Conservation (phyloP, 2,113 vertebrate genomes). For the Eidolon helvum region DNA sequence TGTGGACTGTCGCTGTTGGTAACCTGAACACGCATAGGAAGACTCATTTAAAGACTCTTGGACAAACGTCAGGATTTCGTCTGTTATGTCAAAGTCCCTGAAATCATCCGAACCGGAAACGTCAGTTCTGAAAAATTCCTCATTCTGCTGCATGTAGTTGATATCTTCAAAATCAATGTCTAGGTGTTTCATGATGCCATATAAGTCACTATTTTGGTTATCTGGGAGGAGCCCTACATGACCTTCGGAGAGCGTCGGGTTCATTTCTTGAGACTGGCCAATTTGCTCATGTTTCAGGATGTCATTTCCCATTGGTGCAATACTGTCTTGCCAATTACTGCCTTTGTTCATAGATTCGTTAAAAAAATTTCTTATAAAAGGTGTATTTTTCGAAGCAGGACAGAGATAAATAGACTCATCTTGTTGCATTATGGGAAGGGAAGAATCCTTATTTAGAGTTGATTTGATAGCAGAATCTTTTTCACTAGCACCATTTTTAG, state of each 20-base stretch:
- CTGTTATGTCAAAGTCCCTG: slow-evolving; percentile 84
- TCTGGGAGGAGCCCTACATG: slow-evolving; percentile 78
- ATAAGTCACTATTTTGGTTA: slow-evolving; percentile 85
- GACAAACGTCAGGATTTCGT: slow-evolving; percentile 88
- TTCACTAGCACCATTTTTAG: slow-evolving; percentile 54
- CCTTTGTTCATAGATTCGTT: slow-evolving; percentile 67
- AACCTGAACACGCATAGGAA: slow-evolving; percentile 77
- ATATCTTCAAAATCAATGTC: slow-evolving; percentile 88
- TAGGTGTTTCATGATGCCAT: slow-evolving; percentile 87
- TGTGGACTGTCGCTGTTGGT: slow-evolving; percentile 71
- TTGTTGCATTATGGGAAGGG: slow-evolving; percentile 87
- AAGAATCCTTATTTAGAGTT: slow-evolving; percentile 58
- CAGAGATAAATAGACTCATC: slow-evolving; percentile 87
- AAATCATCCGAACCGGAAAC: slow-evolving; percentile 79
- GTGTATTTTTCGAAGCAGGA: slow-evolving; percentile 78
- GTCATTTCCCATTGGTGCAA: slow-evolving; percentile 75
- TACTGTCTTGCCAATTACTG: slow-evolving; percentile 77
- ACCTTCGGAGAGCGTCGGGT: slow-evolving; percentile 65
- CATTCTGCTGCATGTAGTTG: slow-evolving; percentile 84
- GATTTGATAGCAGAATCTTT: slow-evolving; percentile 72
- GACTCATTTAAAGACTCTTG: slow-evolving; percentile 87
- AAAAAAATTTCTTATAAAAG: slow-evolving; percentile 78
- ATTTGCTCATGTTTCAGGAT: slow-evolving; percentile 79
- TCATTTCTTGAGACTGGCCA: slow-evolving; percentile 70
- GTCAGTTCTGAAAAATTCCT: slow-evolving; percentile 85